These are phyloP conservation scores for Watsonalla cultraria DNA, from an alignment of 2,888 invertebrate species.

Conservation along the genomic window DNA sequence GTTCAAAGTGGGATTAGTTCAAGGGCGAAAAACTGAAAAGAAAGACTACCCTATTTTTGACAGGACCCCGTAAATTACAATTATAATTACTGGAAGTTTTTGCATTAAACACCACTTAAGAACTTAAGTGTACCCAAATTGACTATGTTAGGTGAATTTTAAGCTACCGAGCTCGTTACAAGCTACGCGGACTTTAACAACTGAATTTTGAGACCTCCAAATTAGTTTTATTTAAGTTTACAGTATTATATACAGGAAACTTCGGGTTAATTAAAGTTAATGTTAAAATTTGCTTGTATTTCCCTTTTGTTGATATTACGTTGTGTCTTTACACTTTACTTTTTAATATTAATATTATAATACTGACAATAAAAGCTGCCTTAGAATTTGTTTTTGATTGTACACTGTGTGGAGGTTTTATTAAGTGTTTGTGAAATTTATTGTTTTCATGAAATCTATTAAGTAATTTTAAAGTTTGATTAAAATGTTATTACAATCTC, in stretches of 20 bases:
- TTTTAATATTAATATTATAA: conserved; percentile 10
- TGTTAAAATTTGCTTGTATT: too few relatives aligned
- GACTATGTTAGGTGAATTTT: conserved; percentile 13
- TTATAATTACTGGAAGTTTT: conserved; percentile 13
- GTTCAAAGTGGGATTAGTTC: too few relatives aligned
- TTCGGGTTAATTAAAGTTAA: too few relatives aligned
- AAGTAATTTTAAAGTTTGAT: too few relatives aligned
- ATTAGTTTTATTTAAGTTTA: background rate
- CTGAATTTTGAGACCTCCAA: background rate
- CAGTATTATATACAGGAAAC: background rate
- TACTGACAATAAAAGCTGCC: too few relatives aligned
- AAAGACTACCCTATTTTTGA: background rate
- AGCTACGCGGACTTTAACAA: background rate
- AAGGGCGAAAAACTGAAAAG: too few relatives aligned
- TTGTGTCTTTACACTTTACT: conserved; percentile 1
- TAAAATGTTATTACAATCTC: too few relatives aligned
- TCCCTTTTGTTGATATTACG: too few relatives aligned
- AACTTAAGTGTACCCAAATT: conserved; percentile 10
- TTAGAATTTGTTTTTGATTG: too few relatives aligned
- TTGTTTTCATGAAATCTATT: too few relatives aligned
- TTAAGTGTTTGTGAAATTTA: too few relatives aligned
- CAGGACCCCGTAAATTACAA: conserved; percentile 9
- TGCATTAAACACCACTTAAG: conserved; percentile 7
- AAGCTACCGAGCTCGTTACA: conserved; percentile 8
- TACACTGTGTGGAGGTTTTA: too few relatives aligned